Conservation (phyloP, 2,888 invertebrate genomes). For the Orthosia cruda region DNA sequence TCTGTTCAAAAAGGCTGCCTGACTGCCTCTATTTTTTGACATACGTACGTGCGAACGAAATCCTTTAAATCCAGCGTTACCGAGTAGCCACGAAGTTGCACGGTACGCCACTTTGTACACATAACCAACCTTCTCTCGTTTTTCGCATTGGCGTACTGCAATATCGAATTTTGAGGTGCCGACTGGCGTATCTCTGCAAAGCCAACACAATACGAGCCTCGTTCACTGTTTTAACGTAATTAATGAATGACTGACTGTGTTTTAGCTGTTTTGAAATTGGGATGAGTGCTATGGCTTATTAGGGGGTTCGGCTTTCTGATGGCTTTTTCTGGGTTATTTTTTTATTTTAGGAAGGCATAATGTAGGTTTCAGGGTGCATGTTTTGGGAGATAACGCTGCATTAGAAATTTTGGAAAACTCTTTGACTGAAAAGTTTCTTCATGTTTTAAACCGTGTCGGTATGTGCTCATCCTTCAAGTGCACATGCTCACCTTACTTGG, state of each 20-base stretch:
- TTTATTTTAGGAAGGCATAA: constrained; percentile 12
- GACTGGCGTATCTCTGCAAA: constrained; percentile 49
- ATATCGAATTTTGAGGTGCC: constrained; percentile 58
- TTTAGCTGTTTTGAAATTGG: constrained; percentile 57
- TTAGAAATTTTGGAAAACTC: neutral
- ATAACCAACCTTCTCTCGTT: constrained; percentile 23
- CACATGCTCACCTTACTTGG: neutral
- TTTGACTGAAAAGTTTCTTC: neutral
- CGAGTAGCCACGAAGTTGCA: neutral
- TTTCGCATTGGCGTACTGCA: constrained; percentile 38
- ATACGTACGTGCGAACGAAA: neutral
- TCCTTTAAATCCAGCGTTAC: neutral
- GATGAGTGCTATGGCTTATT: constrained; percentile 37
- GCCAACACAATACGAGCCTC: constrained; percentile 35
- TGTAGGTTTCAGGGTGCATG: neutral
- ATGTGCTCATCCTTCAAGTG: neutral
- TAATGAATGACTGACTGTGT: constrained; percentile 60
- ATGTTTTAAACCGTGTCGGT: neutral
- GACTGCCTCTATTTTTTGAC: neutral
- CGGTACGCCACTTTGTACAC: constrained; percentile 15
- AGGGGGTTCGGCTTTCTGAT: constrained; percentile 7
- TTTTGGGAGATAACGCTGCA: neutral
- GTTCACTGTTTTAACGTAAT: constrained; percentile 68
- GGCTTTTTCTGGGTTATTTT: neutral
- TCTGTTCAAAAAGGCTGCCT: neutral